Percentiles rank a stretch among this genome's conserved stretches.
These are phyloP conservation scores for Lysiphlebus fabarum DNA, from an alignment of 1,140 invertebrate species.

Conservation along the genomic window DNA sequence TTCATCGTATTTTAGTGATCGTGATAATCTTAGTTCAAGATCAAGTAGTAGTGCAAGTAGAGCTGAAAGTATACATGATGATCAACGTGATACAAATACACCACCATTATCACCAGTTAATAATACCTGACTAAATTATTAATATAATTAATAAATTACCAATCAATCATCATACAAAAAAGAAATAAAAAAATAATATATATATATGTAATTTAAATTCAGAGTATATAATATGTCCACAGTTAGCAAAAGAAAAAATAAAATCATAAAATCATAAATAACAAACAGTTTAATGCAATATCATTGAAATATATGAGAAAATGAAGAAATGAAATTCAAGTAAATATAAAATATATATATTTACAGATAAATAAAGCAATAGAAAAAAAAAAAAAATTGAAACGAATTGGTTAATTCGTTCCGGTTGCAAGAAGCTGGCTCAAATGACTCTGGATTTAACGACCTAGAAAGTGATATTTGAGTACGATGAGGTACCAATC, in stretches of 20 bases:
- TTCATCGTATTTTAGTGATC: slow-evolving; percentile 59
- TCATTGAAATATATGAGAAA: neutral
- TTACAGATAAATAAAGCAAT: slow-evolving; percentile 24
- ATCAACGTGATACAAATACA: slow-evolving; percentile 45
- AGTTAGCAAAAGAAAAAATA: no score
- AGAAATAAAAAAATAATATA: no score
- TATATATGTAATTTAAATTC: no score
- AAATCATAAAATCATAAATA: no score
- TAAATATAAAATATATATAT: slow-evolving; percentile 12
- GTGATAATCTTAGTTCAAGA: slow-evolving; percentile 58
- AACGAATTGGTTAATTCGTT: slow-evolving; percentile 34
- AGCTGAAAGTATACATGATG: slow-evolving; percentile 49
- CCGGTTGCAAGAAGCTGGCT: slow-evolving; percentile 32
- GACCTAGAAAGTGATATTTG: slow-evolving; percentile 52
- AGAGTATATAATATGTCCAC: no score
- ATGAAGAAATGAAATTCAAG: neutral
- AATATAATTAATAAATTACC: neutral
- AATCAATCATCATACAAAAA: no score
- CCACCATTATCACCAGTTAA: slow-evolving; percentile 49
- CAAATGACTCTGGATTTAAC: slow-evolving; percentile 40
- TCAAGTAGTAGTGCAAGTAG: slow-evolving; percentile 57
- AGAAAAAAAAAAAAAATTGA: slow-evolving; percentile 33
- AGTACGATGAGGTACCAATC: slow-evolving; percentile 5
- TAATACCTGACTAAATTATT: slow-evolving; percentile 49
- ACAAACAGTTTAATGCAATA: neutral